Evolutionary conservation across 1,140 invertebrate species (phyloP).

Genomic region (Drosophila nikananu): DNA sequence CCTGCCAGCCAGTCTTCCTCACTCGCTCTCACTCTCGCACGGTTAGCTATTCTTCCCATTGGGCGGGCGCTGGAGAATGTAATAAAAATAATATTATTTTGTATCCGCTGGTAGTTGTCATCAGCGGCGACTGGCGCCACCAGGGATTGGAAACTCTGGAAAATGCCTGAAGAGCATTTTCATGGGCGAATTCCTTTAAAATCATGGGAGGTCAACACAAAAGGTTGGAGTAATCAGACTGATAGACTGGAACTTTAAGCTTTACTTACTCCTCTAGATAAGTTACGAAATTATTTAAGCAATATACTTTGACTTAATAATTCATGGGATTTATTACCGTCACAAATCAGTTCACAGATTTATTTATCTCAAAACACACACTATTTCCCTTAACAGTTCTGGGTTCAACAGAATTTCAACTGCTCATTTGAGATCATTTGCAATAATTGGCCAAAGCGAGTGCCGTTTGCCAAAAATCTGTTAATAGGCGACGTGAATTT

Average conservation of each 20-base stretch:
- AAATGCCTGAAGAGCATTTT: slow-evolving; percentile 17
- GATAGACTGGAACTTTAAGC: not conserved
- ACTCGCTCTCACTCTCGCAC: slow-evolving; percentile 1
- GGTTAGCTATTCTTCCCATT: slow-evolving; percentile 17
- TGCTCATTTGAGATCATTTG: slow-evolving; percentile 7
- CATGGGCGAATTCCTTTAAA: slow-evolving; percentile 11
- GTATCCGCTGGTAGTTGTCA: slow-evolving; percentile 63
- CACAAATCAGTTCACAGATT: not conserved
- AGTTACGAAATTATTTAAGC: not conserved
- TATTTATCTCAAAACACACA: not conserved
- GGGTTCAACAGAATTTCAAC: slow-evolving; percentile 41
- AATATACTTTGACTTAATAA: not conserved
- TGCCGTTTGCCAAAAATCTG: slow-evolving; percentile 53
- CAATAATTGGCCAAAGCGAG: slow-evolving; percentile 41
- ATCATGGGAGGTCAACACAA: not conserved
- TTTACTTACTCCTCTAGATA: not conserved
- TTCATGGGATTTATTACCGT: not conserved
- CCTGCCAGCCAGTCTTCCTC: slow-evolving; percentile 7
- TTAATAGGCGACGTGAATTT: slow-evolving; percentile 47
- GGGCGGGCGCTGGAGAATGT: slow-evolving; percentile 35
- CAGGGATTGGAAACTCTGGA: slow-evolving; percentile 3
- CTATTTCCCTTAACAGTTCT: not conserved
- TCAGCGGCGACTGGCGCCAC: slow-evolving; percentile 36
- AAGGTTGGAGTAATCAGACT: not conserved
- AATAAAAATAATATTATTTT: slow-evolving; percentile 61